Conservation (phyloP, 1,140 invertebrate species). For the Zaprionus ornatus region DNA sequence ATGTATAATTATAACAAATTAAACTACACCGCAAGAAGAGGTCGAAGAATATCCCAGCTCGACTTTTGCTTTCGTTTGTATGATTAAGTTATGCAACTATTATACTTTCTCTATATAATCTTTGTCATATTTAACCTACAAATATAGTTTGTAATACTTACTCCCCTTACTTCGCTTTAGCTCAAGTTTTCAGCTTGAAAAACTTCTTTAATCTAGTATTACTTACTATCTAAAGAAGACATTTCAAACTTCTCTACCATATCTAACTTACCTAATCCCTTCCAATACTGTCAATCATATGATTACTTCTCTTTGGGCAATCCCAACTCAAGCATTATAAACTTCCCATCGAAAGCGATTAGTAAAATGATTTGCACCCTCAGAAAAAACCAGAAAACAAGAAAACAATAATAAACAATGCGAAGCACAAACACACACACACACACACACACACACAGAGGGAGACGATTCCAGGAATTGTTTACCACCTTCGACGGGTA, state of each 20-base stretch:
- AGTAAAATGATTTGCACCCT: background rate
- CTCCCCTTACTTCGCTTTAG: too few species aligned
- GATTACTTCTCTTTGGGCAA: background rate
- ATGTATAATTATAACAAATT: too few species aligned
- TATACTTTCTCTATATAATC: too few species aligned
- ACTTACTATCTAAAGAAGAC: too few species aligned
- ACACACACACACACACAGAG: slow-evolving; percentile 48
- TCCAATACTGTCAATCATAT: background rate
- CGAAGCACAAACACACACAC: slow-evolving; percentile 51
- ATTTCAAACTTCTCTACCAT: too few species aligned
- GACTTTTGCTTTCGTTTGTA: too few species aligned
- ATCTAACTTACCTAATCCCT: background rate
- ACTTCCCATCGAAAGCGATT: background rate
- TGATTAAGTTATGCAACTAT: too few species aligned
- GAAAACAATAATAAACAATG: slow-evolving; percentile 51
- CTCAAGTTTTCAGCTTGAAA: too few species aligned
- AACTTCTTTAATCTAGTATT: too few species aligned
- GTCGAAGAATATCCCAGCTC: too few species aligned
- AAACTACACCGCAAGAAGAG: too few species aligned
- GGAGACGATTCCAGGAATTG: slow-evolving; percentile 64
- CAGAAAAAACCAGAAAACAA: slow-evolving; percentile 31
- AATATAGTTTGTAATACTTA: too few species aligned
- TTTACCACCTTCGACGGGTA: slow-evolving; percentile 42
- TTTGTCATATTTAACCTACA: accelerated
- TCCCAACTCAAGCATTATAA: background rate